A percentile compares a stretch with the other conserved stretches of the same genome.
Conservation (phyloP, 2,797 vertebrate genomes). For the Bradypus variegatus region DNA sequence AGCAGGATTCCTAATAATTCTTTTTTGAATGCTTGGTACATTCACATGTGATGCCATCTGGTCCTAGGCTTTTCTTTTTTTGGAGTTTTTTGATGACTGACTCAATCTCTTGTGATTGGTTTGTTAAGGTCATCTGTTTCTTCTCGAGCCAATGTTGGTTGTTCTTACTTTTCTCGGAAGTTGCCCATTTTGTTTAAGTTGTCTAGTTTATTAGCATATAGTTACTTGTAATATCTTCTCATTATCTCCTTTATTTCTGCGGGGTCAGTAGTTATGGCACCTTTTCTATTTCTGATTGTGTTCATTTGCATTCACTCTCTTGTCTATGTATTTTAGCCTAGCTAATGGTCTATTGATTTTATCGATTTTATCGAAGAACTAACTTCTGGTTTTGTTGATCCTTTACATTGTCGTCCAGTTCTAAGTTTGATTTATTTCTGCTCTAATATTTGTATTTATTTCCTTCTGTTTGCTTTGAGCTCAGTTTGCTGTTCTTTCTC, state of each 20-base stretch:
- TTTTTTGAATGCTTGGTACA: background rate
- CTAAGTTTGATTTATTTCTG: background rate
- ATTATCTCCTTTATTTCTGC: background rate
- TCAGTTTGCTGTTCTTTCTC: no score
- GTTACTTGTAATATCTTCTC: background rate
- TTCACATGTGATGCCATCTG: background rate
- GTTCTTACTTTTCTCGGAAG: constrained; percentile 11
- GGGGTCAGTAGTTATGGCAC: background rate
- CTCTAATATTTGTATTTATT: background rate
- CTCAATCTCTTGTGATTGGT: background rate
- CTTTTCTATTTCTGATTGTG: background rate
- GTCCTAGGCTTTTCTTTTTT: background rate
- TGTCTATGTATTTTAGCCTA: background rate
- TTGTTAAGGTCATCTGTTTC: background rate
- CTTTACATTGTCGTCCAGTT: background rate
- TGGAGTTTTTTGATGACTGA: background rate
- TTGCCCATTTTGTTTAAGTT: background rate
- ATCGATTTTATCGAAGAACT: background rate
- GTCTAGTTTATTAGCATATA: background rate
- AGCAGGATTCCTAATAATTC: background rate
- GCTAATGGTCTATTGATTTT: background rate
- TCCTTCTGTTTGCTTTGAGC: no score
- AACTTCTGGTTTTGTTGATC: background rate
- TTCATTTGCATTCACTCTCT: background rate
- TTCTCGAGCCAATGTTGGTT: background rate